A percentile compares a stretch with the other conserved stretches of the same genome.
Evolutionary conservation across 2,113 vertebrate genomes (phyloP).

Genomic region (Perccottus glenii): DNA sequence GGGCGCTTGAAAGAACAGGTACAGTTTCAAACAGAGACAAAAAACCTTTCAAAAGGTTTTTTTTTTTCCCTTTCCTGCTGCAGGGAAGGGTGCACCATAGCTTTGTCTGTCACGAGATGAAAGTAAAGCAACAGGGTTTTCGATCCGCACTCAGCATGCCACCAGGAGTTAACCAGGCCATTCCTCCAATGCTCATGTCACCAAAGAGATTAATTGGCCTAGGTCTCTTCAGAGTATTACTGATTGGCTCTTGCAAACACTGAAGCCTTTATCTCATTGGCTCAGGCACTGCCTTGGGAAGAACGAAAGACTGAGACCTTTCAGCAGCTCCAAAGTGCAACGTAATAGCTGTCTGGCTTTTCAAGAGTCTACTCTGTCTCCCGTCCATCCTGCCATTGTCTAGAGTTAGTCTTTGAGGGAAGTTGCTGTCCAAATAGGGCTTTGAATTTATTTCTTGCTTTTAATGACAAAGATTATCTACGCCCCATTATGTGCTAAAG

Average conservation of each 20-base stretch:
- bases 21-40: conserved; percentile 61
- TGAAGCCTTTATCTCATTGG: conserved; percentile 73
- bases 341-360: conserved; percentile 44
- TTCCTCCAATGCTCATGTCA: conserved; percentile 68
- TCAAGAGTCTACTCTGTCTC: conserved; percentile 24
- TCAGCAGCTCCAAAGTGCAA: conserved; percentile 48
- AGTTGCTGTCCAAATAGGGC: conserved; percentile 10
- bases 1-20: conserved; percentile 58
- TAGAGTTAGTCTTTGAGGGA: conserved; percentile 13
- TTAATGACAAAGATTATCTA: not conserved
- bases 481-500: conserved; percentile 1
- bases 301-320: conserved; percentile 53
- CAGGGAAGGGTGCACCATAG: conserved; percentile 16
- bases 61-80: conserved; percentile 21
- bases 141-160: conserved; percentile 56
- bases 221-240: conserved; percentile 57
- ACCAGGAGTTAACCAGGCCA: conserved; percentile 67
- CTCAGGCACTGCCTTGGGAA: conserved; percentile 56
- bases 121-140: conserved; percentile 61
- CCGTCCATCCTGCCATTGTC: conserved; percentile 4
- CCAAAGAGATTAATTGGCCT: conserved; percentile 71
- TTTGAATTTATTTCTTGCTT: not conserved
- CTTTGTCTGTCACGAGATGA: conserved; percentile 58
- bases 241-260: conserved; percentile 65
- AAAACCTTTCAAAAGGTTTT: conserved; percentile 54